Evolutionary conservation across 2,888 invertebrate genomes (phyloP), one percentile per base, ranked within the genome.

Genomic region (Boloria selene): DNA sequence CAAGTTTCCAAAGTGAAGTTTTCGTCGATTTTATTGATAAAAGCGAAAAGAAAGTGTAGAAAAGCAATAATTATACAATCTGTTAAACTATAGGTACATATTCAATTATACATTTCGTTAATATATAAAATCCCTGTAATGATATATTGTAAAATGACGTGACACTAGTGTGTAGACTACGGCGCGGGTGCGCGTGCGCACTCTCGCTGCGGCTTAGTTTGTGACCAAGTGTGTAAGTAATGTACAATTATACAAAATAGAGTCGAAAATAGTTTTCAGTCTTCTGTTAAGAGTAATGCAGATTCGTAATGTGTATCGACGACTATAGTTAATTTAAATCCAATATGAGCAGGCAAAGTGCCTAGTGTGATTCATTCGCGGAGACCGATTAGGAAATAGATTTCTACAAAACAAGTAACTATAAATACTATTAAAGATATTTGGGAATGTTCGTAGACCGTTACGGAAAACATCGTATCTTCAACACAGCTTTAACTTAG

Each of bases 91-190:
- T 82, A 80, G 74, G 85, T 87, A 88, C 84, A 86, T 83, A 87
- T 87, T 85, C 82, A 86, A 84, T 86, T 83, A 88, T 86, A 87
- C 84, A 88, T 87, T 86, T 86, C 80, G 81, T 90, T 89, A 84
- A 87, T 87, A 90, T 90, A 90, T 90, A 90, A 92, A 92, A 92
- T 92, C 92, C 92, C 92, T 92, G 92, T 92, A 91, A 90, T 88
- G 86, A 90, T 85, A 90, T 92, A 92, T 90, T 91, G 90, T 90
- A 84, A 38, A 84, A 75, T 88, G 89, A 86, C 81, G 87, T 85
- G 88, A 86, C 85, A 80, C 84, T 85, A 84, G 74, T 79, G 76
- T 75, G 77, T 75, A 70, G 65, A 70, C 78, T 79, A 81, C 77
- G 78, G 79, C 71, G 67, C 73, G 74, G 69, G 70, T 72, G 44